phyloP scores from a whole-genome alignment of 2,888 invertebrate species.

The Eutolmus rufibarbis region DNA sequence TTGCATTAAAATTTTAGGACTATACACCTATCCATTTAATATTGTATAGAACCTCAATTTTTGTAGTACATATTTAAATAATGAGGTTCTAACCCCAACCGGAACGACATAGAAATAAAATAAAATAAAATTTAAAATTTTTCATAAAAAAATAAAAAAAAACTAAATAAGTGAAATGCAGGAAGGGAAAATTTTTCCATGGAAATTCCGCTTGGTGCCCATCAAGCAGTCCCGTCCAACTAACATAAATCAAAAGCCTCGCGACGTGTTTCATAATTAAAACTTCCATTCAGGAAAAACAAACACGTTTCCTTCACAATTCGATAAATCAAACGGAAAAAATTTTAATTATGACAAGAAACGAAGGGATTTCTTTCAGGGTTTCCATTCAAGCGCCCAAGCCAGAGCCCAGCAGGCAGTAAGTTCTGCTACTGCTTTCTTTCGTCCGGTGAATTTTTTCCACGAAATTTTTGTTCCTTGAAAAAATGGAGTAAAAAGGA shows the following conservation, averaged over 20 bases:
- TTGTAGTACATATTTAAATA: not conserved
- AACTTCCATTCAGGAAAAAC: slow-evolving; percentile 24
- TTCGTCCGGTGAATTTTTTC: not conserved
- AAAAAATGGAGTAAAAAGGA: not conserved
- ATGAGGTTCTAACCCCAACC: not conserved
- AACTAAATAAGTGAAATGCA: not conserved
- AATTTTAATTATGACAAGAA: slow-evolving; percentile 35
- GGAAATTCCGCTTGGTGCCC: not conserved
- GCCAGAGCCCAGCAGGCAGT: not conserved
- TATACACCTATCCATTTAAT: no score
- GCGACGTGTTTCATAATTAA: slow-evolving; percentile 32
- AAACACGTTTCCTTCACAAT: slow-evolving; percentile 25
- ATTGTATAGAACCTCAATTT: not conserved
- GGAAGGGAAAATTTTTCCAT: not conserved
- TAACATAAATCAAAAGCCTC: slow-evolving; percentile 16
- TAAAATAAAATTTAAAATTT: not conserved
- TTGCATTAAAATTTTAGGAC: no score
- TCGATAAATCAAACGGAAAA: slow-evolving; percentile 32
- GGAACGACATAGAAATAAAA: not conserved
- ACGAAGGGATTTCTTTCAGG: slow-evolving; percentile 15
- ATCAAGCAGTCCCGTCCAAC: not conserved
- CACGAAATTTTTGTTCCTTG: not conserved
- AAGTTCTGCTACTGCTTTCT: not conserved
- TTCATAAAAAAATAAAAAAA: not conserved
- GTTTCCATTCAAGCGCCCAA: not conserved